A percentile compares a stretch with the other conserved stretches of the same genome.
These are phyloP conservation scores for Theristicus caerulescens DNA, from an alignment of 2,113 vertebrate species.

Conservation along the genomic window DNA sequence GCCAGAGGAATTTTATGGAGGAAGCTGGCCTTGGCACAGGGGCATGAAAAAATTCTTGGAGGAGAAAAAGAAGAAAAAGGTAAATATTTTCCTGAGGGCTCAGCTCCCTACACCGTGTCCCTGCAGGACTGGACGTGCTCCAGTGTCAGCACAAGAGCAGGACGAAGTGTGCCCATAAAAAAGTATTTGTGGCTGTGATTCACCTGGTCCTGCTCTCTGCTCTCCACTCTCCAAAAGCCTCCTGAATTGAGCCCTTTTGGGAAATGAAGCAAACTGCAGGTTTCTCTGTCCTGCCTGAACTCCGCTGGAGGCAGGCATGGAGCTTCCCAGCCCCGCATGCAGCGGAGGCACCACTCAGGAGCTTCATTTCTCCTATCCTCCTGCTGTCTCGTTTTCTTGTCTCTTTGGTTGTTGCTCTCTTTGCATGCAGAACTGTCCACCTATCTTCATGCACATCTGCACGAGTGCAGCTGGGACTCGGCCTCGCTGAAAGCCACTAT, in stretches of 20 bases:
- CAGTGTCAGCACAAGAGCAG: neutral
- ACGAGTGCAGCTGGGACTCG: rapidly evolving
- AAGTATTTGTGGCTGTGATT: neutral
- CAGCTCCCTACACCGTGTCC: neutral
- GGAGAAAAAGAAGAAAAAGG: neutral
- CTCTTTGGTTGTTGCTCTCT: neutral
- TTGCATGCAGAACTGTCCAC: neutral
- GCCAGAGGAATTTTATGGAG: neutral
- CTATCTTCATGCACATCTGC: neutral
- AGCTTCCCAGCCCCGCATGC: neutral
- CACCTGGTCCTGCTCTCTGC: neutral
- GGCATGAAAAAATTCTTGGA: neutral
- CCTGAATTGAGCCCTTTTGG: neutral
- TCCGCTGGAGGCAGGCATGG: neutral
- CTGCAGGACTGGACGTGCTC: neutral
- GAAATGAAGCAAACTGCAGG: neutral
- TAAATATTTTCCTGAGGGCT: neutral
- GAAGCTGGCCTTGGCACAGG: neutral
- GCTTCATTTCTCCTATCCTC: neutral
- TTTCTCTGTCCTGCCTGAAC: neutral
- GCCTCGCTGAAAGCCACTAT: neutral
- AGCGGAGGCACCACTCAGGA: neutral
- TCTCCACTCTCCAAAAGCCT: neutral
- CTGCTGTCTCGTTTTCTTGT: neutral
- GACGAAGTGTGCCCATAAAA: neutral